Base-by-base conservation (phyloP, 2,113 vertebrate species). In the Elephas maximus region DNA sequence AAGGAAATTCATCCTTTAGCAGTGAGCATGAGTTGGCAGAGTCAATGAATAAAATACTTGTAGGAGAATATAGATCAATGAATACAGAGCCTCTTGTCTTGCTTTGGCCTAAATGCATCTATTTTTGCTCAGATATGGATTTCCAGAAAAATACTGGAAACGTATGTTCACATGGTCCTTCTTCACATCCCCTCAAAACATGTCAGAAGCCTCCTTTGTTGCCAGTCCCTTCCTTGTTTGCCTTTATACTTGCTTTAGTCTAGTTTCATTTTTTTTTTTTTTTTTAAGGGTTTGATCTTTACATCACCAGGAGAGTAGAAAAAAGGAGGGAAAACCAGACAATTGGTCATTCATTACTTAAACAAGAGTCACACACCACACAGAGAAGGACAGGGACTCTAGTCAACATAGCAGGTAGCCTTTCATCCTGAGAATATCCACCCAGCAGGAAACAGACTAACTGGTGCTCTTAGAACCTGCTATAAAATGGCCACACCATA, bases 111-210 rank as follows among this genome's bases (percentile, higher is more conserved):
- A 30, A 5, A 57, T 41, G 60, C 24, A 65, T 63, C 80, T 78
- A 63, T 76, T 41, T 89, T 92, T 90, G 53, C 57, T 33, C 24
- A 76, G 77, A 78, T 63, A 89, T 87, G 26, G 7, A 94, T 74
- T 53, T 78, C 53, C 14, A 78, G 15, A 86, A 88, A 97, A 76
- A 86, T 51, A 33, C 53, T 85, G 57, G 71, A 88, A 94, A 53
- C 28, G 67, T 44, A 17, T 57, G n/a, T 71, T 73, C 53, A 28
- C 30, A 33, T 37, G 41, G 33, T 62, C 91, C 30, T 67, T 93
- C 30, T 65, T 91, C 8, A 76, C 26, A 57, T 7, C n/a, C 18
- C 24, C n/a, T 94, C 80, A 79, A 91, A 82, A 74, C 62, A 69
- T 67, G 28, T n/a, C 44, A 87, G 33, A 92, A 88, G 23, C 63